Conservation (phyloP, 2,888 invertebrate species). For the Tenthredo amoena region DNA sequence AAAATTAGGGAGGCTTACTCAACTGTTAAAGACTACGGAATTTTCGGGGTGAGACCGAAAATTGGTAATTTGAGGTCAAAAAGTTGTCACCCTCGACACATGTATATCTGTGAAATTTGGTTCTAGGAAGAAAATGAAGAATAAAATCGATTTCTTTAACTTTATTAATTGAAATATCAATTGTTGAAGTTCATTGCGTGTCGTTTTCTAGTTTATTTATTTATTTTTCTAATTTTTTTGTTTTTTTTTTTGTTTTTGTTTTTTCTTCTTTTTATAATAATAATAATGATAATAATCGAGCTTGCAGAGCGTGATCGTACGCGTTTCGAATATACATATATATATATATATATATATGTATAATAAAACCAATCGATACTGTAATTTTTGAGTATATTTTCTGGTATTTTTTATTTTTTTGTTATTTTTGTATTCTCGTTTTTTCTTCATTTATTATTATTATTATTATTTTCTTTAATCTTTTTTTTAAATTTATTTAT, state of each 20-base stretch:
- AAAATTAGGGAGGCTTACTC: too few relatives aligned
- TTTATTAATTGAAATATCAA: not conserved
- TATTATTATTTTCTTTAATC: slow-evolving; percentile 23
- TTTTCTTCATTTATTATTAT: not conserved
- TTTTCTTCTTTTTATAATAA: not conserved
- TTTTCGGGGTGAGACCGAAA: too few relatives aligned
- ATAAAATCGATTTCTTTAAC: not conserved
- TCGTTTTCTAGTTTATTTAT: not conserved
- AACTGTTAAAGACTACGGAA: too few relatives aligned
- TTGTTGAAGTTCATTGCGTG: not conserved
- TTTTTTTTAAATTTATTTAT: slow-evolving; percentile 21
- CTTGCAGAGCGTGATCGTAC: not conserved
- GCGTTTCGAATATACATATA: not conserved
- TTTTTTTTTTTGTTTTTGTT: not conserved
- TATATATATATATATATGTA: too few relatives aligned
- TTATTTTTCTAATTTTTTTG: not conserved
- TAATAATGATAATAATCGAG: not conserved
- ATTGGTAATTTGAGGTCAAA: too few relatives aligned
- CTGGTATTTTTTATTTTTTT: slow-evolving; percentile 55
- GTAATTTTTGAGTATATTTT: slow-evolving; percentile 28
- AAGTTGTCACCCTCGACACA: too few relatives aligned
- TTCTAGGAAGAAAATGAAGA: not conserved
- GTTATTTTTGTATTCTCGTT: not conserved
- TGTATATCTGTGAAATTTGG: too few relatives aligned
- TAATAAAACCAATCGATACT: slow-evolving; percentile 23